Evolutionary conservation across 2,113 vertebrate species (phyloP), one percentile per base, ranked within the genome.

Genomic region (Caretta caretta): DNA sequence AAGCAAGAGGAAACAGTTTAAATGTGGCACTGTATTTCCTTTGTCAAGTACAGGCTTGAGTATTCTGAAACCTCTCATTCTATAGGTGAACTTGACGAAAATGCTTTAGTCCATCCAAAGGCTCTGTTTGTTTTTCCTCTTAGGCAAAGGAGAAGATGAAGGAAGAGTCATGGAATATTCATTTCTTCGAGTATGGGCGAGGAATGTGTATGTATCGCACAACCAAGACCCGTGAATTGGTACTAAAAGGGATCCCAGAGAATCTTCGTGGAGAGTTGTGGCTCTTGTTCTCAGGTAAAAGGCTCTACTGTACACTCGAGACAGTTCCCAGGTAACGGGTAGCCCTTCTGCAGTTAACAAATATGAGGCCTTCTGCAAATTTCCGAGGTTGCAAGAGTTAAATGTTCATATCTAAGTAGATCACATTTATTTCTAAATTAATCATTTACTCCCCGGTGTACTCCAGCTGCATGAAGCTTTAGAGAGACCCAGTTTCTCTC

Each of bases 161-260:
- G 87, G 99, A 99, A 94, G 99, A 99, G 91, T 99, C 99, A 0
- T 99, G 99, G 99, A 99, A 99, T 94, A 99, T 99, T 93, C 99
- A 99, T 95, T 99, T 99, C 98, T 99, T 99, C 48, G 99, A 99
- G 97, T 99, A 99, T 8, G 99, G 99, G 31, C 98, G 99, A 1
- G 99, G 99, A 0, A 98, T 99, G 96, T 99, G 99, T 90, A 99
- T 99, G 99, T 99, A 99, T 97, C 99, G 99, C 83, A 99, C 99
- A 3, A 98, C 99, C 84, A 99, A 98, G 94, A 99, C 98, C 0
- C 98, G 99, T 84, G 99, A 99, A 50, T 98, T 99, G 38, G 99
- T 99, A 27, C 98, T 99, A 8, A 99, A 99, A 49, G 99, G 99
- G 82, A 99, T 99, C 86, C 99, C 99, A 1, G 99, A 99, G 92